Evolutionary conservation across 2,113 vertebrate species (phyloP).

Genomic region (Neolamprologus longior): DNA sequence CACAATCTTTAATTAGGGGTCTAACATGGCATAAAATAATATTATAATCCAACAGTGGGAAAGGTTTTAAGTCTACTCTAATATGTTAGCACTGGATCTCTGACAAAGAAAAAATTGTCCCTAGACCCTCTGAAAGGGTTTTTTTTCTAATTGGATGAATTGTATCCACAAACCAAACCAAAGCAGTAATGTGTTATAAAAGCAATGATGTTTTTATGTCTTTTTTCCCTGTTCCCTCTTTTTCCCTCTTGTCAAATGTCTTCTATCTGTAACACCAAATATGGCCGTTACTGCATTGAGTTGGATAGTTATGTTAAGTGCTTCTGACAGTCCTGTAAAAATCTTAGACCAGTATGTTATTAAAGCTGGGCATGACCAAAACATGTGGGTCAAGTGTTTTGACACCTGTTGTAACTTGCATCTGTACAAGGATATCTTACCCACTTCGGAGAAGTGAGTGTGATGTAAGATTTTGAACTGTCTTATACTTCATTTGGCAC

Average conservation of each 20-base stretch:
- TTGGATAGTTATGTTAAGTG: background rate
- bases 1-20: too few species aligned
- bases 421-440: background rate
- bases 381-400: background rate
- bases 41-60: background rate
- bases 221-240: background rate
- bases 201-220: background rate
- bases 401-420: background rate
- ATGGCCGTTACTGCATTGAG: background rate
- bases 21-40: too few species aligned
- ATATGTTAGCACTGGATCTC: background rate
- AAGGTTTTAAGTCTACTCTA: background rate
- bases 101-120: background rate
- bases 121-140: background rate
- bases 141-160: background rate
- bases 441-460: accelerated
- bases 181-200: background rate
- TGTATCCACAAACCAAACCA: background rate
- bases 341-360: background rate
- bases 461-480: background rate
- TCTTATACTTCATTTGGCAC: background rate
- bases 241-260: background rate
- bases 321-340: background rate
- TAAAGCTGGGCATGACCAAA: background rate
- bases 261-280: background rate